phyloP scores from a whole-genome alignment of 1,140 invertebrate genomes.

The Anoplolepis gracilipes region DNA sequence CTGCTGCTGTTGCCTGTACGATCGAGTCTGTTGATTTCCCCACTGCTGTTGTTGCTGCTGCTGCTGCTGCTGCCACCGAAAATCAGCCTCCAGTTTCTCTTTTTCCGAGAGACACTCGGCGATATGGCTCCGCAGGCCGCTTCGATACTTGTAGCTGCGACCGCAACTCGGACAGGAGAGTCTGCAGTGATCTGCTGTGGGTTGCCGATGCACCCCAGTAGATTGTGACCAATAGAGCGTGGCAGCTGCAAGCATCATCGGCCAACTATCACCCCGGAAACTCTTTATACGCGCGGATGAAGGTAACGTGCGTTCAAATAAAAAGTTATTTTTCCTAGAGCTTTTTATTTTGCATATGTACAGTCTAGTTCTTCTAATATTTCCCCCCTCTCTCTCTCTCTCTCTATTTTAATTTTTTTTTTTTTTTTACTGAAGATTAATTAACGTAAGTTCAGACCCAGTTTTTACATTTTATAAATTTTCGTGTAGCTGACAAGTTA shows the following conservation, averaged over 20 bases:
- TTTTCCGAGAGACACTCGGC: slow-evolving; percentile 80
- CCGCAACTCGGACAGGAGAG: slow-evolving; percentile 82
- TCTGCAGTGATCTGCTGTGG: slow-evolving; percentile 80
- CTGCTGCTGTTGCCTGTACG: neutral
- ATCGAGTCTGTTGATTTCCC: slow-evolving; percentile 25
- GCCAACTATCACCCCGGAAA: slow-evolving; percentile 68
- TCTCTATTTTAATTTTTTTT: neutral
- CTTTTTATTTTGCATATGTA: neutral
- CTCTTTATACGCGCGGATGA: slow-evolving; percentile 18
- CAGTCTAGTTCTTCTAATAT: neutral
- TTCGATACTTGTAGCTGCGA: slow-evolving; percentile 83
- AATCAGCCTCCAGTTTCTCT: slow-evolving; percentile 76
- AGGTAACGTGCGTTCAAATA: slow-evolving; percentile 6
- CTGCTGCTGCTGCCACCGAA: slow-evolving; percentile 69
- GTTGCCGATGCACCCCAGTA: slow-evolving; percentile 71
- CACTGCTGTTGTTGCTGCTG: slow-evolving; percentile 54
- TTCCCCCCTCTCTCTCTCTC: neutral
- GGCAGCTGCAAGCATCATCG: slow-evolving; percentile 81
- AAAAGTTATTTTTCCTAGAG: neutral
- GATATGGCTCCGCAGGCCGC: slow-evolving; percentile 82
- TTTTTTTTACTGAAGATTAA: neutral
- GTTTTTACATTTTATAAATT: neutral
- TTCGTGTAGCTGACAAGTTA: neutral
- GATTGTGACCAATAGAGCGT: slow-evolving; percentile 73
- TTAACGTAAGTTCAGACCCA: too few relatives aligned